A percentile compares a stretch with the other conserved stretches of the same genome.
Conservation (phyloP, 92 coral and sea anemone genomes). For the Galaxea fascicularis region DNA sequence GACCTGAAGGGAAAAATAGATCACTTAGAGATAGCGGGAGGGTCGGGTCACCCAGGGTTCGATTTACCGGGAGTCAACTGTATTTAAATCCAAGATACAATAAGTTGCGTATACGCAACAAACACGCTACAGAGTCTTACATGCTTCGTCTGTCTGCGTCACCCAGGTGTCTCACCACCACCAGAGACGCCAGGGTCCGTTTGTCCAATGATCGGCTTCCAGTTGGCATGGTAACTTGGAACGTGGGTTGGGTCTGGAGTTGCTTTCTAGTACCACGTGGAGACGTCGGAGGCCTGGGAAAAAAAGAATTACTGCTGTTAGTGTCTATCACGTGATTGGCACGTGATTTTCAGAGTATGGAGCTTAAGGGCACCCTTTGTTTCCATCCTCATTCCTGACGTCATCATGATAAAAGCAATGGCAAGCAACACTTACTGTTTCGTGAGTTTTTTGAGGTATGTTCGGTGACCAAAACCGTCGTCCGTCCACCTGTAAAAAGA, state of each 20-base stretch:
- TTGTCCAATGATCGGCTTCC: conserved; percentile 92
- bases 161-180: conserved; percentile 90
- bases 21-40: too few species aligned
- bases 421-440: conserved; percentile 62
- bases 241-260: conserved; percentile 56
- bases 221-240: conserved; percentile 83
- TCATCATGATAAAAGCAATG: too few species aligned
- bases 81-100: too few species aligned
- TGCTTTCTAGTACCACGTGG: conserved; percentile 79
- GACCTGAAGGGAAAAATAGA: too few species aligned
- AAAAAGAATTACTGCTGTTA: neutral
- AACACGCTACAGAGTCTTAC: conserved; percentile 36
- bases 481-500: conserved; percentile 88
- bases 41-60: too few species aligned
- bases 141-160: conserved; percentile 79
- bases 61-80: too few species aligned
- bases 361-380: neutral
- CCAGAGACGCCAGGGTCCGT: conserved; percentile 89
- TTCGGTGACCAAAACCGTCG: conserved; percentile 96
- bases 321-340: neutral
- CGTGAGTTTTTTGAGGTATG: conserved; percentile 86
- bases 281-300: conserved; percentile 69
- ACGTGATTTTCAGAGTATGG: neutral
- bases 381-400: too few species aligned
- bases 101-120: neutral